phyloP scores from a whole-genome alignment of 1,140 invertebrate genomes.

The Drosophila willistoni region DNA sequence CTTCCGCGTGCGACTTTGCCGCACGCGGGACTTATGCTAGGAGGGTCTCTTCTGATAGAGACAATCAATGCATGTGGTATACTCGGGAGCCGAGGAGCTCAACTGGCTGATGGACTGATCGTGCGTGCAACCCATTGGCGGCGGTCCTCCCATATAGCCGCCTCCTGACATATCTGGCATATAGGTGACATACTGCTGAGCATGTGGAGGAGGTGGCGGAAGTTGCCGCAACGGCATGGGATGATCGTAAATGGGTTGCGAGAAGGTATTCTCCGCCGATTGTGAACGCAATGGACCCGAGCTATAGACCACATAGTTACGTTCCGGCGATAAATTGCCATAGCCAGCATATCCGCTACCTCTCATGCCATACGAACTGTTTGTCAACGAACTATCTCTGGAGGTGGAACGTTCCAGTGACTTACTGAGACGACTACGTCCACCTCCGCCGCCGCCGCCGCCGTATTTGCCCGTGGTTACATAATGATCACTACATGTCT shows the following conservation, averaged over 20 bases:
- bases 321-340: slow-evolving; percentile 73
- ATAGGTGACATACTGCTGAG: slow-evolving; percentile 59
- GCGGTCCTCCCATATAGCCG: slow-evolving; percentile 32
- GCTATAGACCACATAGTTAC: slow-evolving; percentile 69
- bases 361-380: slow-evolving; percentile 66
- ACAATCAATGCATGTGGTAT: slow-evolving; percentile 88
- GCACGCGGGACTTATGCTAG: slow-evolving; percentile 85
- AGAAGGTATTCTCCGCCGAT: slow-evolving; percentile 80
- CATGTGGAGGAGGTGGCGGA: neutral
- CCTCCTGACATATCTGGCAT: slow-evolving; percentile 42
- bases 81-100: slow-evolving; percentile 86
- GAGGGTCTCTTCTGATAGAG: slow-evolving; percentile 85
- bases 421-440: slow-evolving; percentile 69
- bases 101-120: slow-evolving; percentile 83
- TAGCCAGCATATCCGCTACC: slow-evolving; percentile 41
- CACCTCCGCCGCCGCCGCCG: slow-evolving; percentile 3
- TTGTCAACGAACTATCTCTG: slow-evolving; percentile 72
- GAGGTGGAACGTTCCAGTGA: slow-evolving; percentile 78
- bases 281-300: slow-evolving; percentile 76
- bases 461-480: slow-evolving; percentile 64
- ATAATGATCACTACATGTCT: slow-evolving; percentile 81
- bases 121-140: slow-evolving; percentile 38
- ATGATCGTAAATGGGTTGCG: slow-evolving; percentile 70
- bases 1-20: slow-evolving; percentile 83
- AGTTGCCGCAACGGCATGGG: slow-evolving; percentile 56